Evolutionary conservation across 2,797 vertebrate genomes (phyloP), one percentile per base, ranked within the genome.

Genomic region (Pampus argenteus): DNA sequence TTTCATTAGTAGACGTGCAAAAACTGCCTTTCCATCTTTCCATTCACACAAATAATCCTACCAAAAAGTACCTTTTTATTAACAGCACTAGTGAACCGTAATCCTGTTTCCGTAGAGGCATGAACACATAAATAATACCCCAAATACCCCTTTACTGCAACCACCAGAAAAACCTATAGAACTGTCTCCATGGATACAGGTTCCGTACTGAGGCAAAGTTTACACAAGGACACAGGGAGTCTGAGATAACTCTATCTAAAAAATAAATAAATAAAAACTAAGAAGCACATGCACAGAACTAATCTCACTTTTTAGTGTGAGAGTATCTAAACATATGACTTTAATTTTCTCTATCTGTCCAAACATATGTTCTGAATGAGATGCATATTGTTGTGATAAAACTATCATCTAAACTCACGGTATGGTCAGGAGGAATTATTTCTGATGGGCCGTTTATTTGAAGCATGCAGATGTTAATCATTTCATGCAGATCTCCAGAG

Each of bases 391-490:
- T 23, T 48, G 49, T 18, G 31, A 58, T 4, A 11, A 23, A 18
- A 18, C 5, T 22, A 6, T 52, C 18, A 61, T 64, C 20, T 28
- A 10, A 36, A 57, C 52, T 38, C 17, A 51, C 15, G 10, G 13
- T 22, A 22, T 42, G 15, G 56, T 72, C 59, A 54, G 60, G 22
- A 29, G n/a, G 36, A 60, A 55, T 72, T 14, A 23, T 67, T 54
- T 74, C 42, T 11, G 7, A 20, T 20, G 10, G 20, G 25, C 25
- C 14, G 47, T 75, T 67, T 31, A 40, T 81, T 55, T 65, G 29
- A 74, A 42, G 47, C 28, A 3, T 61, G 51, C 47, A 62, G 48
- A 54, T 75, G 66, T 45, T 79, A 60, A 71, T 80, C 11, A 71
- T 22, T 49, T 31, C 55, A 36, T 2, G 0, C 45, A 18, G 25